Conservation (phyloP, 2,888 invertebrate species). For the Polylopha cassiicola region DNA sequence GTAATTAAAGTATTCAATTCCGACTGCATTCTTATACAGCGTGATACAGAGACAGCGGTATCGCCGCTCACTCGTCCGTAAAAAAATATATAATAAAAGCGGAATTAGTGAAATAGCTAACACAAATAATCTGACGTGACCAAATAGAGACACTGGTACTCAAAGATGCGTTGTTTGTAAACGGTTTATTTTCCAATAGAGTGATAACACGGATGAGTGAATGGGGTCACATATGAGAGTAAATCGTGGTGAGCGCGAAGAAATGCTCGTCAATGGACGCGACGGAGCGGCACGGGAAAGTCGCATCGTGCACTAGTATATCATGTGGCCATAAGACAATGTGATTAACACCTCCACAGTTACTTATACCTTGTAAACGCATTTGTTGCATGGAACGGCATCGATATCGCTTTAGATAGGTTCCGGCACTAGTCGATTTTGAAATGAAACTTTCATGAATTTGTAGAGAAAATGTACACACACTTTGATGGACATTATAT, state of each 20-base stretch:
- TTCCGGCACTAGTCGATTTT: too few relatives aligned
- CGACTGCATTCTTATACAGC: too few relatives aligned
- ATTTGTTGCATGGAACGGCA: too few relatives aligned
- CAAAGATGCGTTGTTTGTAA: slow-evolving; percentile 25
- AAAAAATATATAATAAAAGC: slow-evolving; percentile 1
- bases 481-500: too few relatives aligned
- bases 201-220: slow-evolving; percentile 37
- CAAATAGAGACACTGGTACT: too few relatives aligned
- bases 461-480: too few relatives aligned
- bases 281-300: slow-evolving; percentile 64
- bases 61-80: slow-evolving; percentile 4
- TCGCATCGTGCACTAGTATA: slow-evolving; percentile 32
- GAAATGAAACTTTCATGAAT: too few relatives aligned
- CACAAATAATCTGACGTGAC: too few relatives aligned
- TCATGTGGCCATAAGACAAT: slow-evolving; percentile 14
- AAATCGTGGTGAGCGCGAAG: slow-evolving; percentile 40
- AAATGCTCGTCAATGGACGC: slow-evolving; percentile 45
- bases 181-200: slow-evolving; percentile 30
- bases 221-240: slow-evolving; percentile 40
- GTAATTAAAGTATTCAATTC: too few relatives aligned
- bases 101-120: slow-evolving; percentile 22
- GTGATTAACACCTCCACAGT: slow-evolving; percentile 14
- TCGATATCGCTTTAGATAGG: too few relatives aligned
- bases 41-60: too few relatives aligned
- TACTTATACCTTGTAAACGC: too few relatives aligned